These are phyloP conservation scores for Nomada fucata DNA, from an alignment of 2,888 invertebrate species.

Conservation along the genomic window DNA sequence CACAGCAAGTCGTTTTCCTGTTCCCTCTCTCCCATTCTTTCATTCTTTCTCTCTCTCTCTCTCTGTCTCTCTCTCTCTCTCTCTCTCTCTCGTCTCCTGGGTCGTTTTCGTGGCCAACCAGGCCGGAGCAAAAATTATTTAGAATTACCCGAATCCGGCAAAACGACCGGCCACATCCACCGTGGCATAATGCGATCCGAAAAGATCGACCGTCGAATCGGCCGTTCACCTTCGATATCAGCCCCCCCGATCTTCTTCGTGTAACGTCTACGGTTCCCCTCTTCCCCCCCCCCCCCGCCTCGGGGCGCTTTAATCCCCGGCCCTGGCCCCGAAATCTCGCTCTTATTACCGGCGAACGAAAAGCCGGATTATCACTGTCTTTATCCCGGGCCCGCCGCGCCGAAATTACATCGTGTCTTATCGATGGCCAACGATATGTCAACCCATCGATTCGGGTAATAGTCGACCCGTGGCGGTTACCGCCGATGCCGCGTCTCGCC, in stretches of 20 bases:
- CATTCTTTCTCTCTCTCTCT: not conserved
- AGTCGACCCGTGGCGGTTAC: conserved; percentile 12
- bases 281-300: conserved; percentile 55
- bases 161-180: conserved; percentile 45
- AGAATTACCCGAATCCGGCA: conserved; percentile 54
- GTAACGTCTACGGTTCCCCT: conserved; percentile 43
- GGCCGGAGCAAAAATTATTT: conserved; percentile 43
- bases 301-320: conserved; percentile 58
- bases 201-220: conserved; percentile 46
- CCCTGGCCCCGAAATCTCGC: conserved; percentile 47
- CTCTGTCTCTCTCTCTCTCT: not conserved
- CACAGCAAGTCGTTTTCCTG: not conserved
- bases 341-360: conserved; percentile 61
- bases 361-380: conserved; percentile 65
- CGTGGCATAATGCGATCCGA: conserved; percentile 53
- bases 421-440: conserved; percentile 65
- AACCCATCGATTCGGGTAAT: conserved; percentile 59
- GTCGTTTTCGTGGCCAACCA: not conserved
- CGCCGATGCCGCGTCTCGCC: not conserved
- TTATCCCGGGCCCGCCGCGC: conserved; percentile 43
- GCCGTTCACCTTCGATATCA: conserved; percentile 59
- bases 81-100: not conserved
- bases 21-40: not conserved
- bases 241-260: conserved; percentile 52
- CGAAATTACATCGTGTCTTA: conserved; percentile 61